phyloP scores from a whole-genome alignment of 1,140 invertebrate species.

The Drosophila malerkotliana region DNA sequence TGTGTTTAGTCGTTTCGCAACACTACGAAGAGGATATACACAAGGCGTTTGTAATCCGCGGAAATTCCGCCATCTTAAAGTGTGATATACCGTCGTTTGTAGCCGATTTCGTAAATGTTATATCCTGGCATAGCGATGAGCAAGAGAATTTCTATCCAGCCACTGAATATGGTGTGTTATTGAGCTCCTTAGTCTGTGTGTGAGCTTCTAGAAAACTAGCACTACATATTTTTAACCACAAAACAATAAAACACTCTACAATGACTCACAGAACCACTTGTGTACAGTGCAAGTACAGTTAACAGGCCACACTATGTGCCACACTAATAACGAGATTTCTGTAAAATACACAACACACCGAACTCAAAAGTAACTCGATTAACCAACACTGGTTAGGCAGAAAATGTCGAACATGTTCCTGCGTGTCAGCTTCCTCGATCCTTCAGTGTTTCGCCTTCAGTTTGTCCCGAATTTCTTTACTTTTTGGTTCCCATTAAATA shows the following conservation, averaged over 20 bases:
- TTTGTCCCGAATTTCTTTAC: slow-evolving; percentile 12
- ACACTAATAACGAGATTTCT: slow-evolving; percentile 52
- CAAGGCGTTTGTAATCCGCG: slow-evolving; percentile 95
- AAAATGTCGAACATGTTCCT: slow-evolving; percentile 6
- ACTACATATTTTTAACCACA: slow-evolving; percentile 39
- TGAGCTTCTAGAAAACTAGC: slow-evolving; percentile 54
- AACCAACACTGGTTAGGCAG: slow-evolving; percentile 68
- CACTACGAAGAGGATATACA: slow-evolving; percentile 94
- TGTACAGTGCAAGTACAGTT: slow-evolving; percentile 58
- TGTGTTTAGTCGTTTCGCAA: slow-evolving; percentile 90
- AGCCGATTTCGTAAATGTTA: slow-evolving; percentile 94
- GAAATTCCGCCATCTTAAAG: slow-evolving; percentile 95
- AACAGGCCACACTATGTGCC: slow-evolving; percentile 41
- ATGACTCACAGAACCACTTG: slow-evolving; percentile 42
- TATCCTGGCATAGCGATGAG: slow-evolving; percentile 94
- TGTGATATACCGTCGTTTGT: slow-evolving; percentile 97
- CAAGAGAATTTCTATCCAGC: slow-evolving; percentile 88
- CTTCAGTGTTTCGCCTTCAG: slow-evolving; percentile 25
- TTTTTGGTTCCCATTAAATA: slow-evolving; percentile 18
- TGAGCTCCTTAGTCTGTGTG: slow-evolving; percentile 20
- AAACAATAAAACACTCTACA: slow-evolving; percentile 43
- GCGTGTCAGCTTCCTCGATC: slow-evolving; percentile 12
- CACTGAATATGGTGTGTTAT: slow-evolving; percentile 87
- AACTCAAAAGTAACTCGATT: slow-evolving; percentile 53
- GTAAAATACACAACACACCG: slow-evolving; percentile 59